Evolutionary conservation across 1,140 invertebrate genomes (phyloP).

Genomic region (Saccostrea cuccullata): DNA sequence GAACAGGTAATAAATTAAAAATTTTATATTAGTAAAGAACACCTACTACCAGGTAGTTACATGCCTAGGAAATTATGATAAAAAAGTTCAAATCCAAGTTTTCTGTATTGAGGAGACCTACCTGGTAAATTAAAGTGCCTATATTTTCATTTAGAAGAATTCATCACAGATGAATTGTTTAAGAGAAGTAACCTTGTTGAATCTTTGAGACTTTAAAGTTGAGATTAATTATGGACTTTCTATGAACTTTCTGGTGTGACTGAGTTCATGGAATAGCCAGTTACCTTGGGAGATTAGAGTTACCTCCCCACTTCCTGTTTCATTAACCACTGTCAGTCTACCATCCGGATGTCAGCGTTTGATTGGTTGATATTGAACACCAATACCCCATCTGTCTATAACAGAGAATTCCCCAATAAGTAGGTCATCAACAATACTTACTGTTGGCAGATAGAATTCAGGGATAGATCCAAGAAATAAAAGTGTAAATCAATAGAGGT

Average conservation of each 20-base stretch:
- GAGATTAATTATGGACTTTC: neutral
- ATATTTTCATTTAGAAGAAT: too few relatives aligned
- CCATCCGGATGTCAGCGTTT: neutral
- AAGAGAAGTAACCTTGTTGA: too few relatives aligned
- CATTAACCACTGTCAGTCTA: neutral
- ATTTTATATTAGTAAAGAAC: neutral
- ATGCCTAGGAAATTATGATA: too few relatives aligned
- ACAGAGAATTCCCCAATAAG: neutral
- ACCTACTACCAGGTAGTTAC: too few relatives aligned
- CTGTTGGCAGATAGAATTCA: neutral
- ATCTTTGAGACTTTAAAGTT: neutral
- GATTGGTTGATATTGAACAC: neutral
- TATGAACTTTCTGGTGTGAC: neutral
- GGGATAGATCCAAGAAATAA: neutral
- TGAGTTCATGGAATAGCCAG: neutral
- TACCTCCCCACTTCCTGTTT: slow-evolving; percentile 19
- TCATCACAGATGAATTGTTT: too few relatives aligned
- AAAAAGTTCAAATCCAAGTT: too few relatives aligned
- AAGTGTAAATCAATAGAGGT: neutral
- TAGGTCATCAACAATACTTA: slow-evolving; percentile 23
- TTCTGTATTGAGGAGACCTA: too few relatives aligned
- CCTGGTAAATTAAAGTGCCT: too few relatives aligned
- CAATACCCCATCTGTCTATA: neutral
- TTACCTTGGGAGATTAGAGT: neutral
- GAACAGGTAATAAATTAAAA: neutral